phyloP scores from a whole-genome alignment of 2,113 vertebrate genomes.

The Thomomys bottae region DNA sequence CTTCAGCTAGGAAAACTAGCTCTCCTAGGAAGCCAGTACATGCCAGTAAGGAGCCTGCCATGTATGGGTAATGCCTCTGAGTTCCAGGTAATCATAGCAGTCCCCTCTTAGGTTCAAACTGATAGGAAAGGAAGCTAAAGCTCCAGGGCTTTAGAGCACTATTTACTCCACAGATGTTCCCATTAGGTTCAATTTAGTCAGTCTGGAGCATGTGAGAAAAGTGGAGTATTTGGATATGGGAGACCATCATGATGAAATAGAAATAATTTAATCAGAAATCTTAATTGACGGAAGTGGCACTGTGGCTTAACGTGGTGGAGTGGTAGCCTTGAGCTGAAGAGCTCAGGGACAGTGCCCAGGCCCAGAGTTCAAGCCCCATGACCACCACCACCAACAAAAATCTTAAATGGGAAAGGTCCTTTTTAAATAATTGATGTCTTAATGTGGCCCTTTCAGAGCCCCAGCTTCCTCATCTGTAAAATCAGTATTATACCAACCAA shows the following conservation, averaged over 20 bases:
- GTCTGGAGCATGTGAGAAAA: background rate
- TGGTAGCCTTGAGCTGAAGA: no score
- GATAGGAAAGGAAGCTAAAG: background rate
- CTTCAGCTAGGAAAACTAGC: background rate
- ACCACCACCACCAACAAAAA: no score
- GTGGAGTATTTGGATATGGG: background rate
- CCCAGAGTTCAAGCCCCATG: no score
- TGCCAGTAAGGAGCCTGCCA: background rate
- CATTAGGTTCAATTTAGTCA: constrained; percentile 4
- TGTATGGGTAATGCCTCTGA: background rate
- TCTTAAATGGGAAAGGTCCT: background rate
- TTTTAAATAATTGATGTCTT: constrained; percentile 10
- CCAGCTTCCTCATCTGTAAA: constrained; percentile 1
- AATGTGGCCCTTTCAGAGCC: background rate
- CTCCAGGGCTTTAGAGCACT: background rate
- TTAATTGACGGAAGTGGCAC: background rate
- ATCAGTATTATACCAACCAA: background rate
- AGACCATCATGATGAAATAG: background rate
- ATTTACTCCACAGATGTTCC: constrained; percentile 6
- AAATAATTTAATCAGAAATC: constrained; percentile 35
- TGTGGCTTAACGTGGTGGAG: no score
- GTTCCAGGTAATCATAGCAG: background rate
- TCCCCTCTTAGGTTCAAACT: background rate
- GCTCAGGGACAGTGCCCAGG: no score
- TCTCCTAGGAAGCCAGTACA: background rate